Evolutionary conservation across 2,113 vertebrate genomes (phyloP), one percentile per base, ranked within the genome.

Genomic region (Monopterus albus): DNA sequence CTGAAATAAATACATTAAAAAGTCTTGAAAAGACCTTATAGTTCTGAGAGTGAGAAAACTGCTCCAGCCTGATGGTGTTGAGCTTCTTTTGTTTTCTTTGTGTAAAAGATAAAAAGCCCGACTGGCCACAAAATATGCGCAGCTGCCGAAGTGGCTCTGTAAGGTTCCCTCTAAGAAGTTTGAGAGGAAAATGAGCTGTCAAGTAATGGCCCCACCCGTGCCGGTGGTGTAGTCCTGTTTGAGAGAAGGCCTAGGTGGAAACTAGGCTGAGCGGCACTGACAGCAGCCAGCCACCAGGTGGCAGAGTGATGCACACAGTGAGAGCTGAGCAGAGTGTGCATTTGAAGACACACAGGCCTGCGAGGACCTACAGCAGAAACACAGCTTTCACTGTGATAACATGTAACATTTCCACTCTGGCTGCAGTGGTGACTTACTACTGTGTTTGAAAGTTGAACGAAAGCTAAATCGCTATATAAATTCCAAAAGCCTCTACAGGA

Each of bases 261-360:
- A 50, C 43, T 6, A 15, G 61, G 82, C 36, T 5, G 58, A 76
- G 77, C 53, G 1, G 88, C 81, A 88, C 52, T 47, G 61, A 56
- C 87, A 1, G 38, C 45, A 23, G 42, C 15, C 67, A 0, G 64
- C 91, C 92, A 93, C 88, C 92, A 93, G 92, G 86, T 86, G 91
- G 89, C 65, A 82, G 88, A 90, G 78, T 83, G 73, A 82, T 14
- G 85, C 87, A 64, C 78, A 63, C n/a, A 10, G 68, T 66, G 66
- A 72, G 18, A 18, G 66, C 59, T 46, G 45, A 23, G 53, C 66
- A 68, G 52, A 62, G 8, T 58, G 57, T 26, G 49, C 13, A n/a
- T 29, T 20, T 42, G 39, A 28, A 15, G 50, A 51, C 64, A 47
- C 43, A 49, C 57, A 45, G 40, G 36, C 11, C 28, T 15, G 23